These are phyloP conservation scores for Himalopsyche tibetana DNA, from an alignment of 2,888 invertebrate species.

Conservation along the genomic window DNA sequence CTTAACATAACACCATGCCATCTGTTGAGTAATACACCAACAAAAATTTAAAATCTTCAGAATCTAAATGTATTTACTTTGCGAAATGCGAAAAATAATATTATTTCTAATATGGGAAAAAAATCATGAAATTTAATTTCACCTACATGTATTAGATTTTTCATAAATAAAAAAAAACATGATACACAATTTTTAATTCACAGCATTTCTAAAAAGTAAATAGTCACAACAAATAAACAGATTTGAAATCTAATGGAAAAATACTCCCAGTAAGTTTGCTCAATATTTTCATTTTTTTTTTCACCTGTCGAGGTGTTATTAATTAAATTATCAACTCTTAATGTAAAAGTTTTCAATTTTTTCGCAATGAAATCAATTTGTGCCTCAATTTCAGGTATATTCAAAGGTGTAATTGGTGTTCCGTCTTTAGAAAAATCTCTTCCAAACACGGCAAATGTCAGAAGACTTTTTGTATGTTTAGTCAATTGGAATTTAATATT, in stretches of 20 bases:
- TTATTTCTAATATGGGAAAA: too few relatives aligned
- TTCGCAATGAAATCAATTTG: not conserved
- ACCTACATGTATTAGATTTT: too few relatives aligned
- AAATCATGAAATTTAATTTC: too few relatives aligned
- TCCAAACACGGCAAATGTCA: conserved; percentile 53
- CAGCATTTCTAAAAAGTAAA: conserved; percentile 63
- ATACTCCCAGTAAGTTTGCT: conserved; percentile 49
- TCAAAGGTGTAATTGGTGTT: not conserved
- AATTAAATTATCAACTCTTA: not conserved
- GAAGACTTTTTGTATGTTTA: conserved; percentile 3
- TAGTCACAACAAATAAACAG: conserved; percentile 50
- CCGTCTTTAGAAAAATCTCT: conserved; percentile 53
- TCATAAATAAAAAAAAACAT: too few relatives aligned
- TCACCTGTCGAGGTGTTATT: not conserved
- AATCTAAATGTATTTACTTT: too few relatives aligned
- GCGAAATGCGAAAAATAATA: too few relatives aligned
- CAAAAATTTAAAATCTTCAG: too few relatives aligned
- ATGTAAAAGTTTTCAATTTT: not conserved
- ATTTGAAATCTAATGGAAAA: conserved; percentile 57
- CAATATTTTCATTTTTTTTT: conserved; percentile 11
- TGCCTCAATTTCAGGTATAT: not conserved
- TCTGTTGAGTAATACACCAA: too few relatives aligned
- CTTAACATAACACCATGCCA: too few relatives aligned
- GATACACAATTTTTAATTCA: conserved; percentile 13
- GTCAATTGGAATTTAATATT: conserved; percentile 8